These are phyloP conservation scores for Cyphomyrus plagiostoma DNA, from an alignment of 2,113 vertebrate genomes.

Conservation along the genomic window DNA sequence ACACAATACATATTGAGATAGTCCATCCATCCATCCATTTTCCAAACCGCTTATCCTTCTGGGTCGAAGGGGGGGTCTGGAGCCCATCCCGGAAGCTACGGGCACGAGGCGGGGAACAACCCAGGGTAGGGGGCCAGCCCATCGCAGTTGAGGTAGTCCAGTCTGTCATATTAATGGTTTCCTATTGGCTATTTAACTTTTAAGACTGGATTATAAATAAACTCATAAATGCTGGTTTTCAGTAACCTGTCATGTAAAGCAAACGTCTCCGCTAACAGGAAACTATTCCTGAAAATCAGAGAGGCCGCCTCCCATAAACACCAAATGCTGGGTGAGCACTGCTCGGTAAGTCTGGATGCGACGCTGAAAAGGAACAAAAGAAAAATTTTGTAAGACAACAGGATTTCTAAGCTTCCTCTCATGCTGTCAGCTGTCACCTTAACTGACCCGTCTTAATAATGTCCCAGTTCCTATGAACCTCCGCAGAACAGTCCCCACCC, in stretches of 20 bases:
- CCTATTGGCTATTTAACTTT: not conserved
- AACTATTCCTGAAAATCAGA: not conserved
- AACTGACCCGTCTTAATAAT: not conserved
- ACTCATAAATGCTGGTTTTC: not conserved
- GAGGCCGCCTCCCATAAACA: not conserved
- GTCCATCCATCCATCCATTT: too few species aligned
- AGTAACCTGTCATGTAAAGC: not conserved
- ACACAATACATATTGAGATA: not conserved
- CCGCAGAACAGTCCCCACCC: not conserved
- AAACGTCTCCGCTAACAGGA: not conserved
- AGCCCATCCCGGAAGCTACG: too few species aligned
- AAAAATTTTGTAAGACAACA: not conserved
- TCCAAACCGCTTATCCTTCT: too few species aligned
- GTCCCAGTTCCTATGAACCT: not conserved
- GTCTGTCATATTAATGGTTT: not conserved
- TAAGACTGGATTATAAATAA: not conserved
- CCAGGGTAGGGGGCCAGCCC: too few species aligned
- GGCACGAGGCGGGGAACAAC: too few species aligned
- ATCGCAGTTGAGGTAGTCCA: not conserved
- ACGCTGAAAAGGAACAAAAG: not conserved
- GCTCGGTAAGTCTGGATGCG: not conserved
- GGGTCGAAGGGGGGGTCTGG: too few species aligned
- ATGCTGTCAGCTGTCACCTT: not conserved
- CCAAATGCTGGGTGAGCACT: not conserved
- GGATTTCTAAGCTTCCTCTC: not conserved